A percentile compares a stretch with the other conserved stretches of the same genome.
phyloP scores from a whole-genome alignment of 2,797 vertebrate genomes.

The Tiaroga cobitis region DNA sequence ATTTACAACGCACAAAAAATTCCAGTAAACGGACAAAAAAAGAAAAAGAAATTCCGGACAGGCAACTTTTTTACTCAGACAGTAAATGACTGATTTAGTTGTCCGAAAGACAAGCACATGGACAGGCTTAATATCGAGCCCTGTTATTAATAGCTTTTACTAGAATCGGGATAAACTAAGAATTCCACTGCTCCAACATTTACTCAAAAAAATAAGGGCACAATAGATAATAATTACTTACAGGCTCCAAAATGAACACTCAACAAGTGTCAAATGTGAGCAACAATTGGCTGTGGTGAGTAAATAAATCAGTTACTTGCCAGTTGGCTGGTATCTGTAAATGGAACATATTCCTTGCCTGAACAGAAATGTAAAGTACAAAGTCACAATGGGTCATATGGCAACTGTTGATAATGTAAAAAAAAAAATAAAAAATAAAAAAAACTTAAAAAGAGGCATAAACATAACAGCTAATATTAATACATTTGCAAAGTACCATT shows the following conservation, averaged over 20 bases:
- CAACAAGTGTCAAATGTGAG: background rate
- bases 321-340: background rate
- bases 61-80: too few species aligned
- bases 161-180: background rate
- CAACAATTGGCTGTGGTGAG: background rate
- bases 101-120: too few species aligned
- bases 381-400: background rate
- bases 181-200: background rate
- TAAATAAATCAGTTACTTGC: conserved; percentile 11
- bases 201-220: background rate
- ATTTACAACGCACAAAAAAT: too few species aligned
- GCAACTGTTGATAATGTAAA: background rate
- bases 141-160: background rate
- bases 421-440: background rate
- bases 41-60: too few species aligned
- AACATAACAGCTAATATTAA: too few species aligned
- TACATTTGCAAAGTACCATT: background rate
- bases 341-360: background rate
- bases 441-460: background rate
- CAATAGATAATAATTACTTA: background rate
- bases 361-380: background rate
- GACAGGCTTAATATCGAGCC: too few species aligned
- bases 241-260: background rate
- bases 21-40: too few species aligned
- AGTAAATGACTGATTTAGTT: too few species aligned